Base-by-base conservation (phyloP, 1,140 invertebrate genomes). In the Pseudachorutes palmiensis region DNA sequence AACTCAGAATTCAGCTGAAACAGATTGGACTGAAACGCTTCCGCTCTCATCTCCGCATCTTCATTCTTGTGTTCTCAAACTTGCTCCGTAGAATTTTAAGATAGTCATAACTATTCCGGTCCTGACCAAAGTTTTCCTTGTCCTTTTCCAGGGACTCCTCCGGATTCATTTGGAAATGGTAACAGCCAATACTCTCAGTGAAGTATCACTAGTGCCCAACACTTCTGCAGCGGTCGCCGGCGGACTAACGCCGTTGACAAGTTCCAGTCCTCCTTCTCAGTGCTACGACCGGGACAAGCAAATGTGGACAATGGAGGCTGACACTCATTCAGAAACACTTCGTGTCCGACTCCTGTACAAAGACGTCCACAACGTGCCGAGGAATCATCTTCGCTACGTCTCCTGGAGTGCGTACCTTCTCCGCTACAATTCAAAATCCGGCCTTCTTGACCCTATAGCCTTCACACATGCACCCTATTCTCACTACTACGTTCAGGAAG, bases 221-320 rank as follows among this genome's bases (percentile, higher is more conserved):
- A 58, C 62, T 5, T 12, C 14, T 5, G 51, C 5, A 14, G 29
- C 64, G 12, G 48, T 59, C n/a, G 62, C 57, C 1, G 36, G 45
- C 28, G 24, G 64, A 19, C 36, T 33, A n/a, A 32, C 30, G 62
- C 22, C 67, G 58, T 30, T 57, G n/a, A 57, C 49, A n/a, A 80
- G 84, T 0, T 81, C 83, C 2, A 73, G 62, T 65, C 61, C 62
- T 49, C 74, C 77, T 0, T 83, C 86, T 0, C 88, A 88, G 22
- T 90, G 88, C 75, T 92, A 91, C 78, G 90, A 93, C 77, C 80
- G 88, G 0, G 90, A 92, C 75, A 91, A 91, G 71, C 87, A 89
- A 74, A 88, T 87, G 0, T 94, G 91, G 91, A 83, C 85, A 28
- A 80, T 93, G 22, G 85, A 91, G 69, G 85, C 87, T 5, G 90